phyloP scores from a whole-genome alignment of 2,113 vertebrate genomes.

The Clarias magur region DNA sequence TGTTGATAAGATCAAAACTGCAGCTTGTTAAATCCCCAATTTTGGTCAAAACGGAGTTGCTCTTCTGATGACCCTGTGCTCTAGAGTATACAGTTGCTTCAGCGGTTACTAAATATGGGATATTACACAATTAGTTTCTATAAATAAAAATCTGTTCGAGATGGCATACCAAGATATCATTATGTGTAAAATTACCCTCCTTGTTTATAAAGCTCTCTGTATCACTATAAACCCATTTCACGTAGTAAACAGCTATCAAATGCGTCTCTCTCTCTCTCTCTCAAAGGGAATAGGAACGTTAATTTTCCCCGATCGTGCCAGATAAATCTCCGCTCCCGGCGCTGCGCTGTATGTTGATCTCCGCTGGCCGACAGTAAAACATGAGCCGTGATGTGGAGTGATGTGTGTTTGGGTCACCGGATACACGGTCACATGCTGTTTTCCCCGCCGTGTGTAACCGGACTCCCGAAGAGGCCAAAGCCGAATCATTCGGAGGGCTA shows the following conservation, averaged over 20 bases:
- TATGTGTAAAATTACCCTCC: not conserved
- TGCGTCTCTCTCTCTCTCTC: not conserved
- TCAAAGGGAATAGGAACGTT: not conserved
- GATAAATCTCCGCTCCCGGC: not conserved
- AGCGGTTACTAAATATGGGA: not conserved
- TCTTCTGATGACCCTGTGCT: not conserved
- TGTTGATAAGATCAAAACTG: too few species aligned
- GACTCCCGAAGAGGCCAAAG: conserved; percentile 53
- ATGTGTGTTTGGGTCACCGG: conserved; percentile 63
- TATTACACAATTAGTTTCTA: not conserved
- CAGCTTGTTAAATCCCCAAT: too few species aligned
- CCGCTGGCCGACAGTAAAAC: conserved; percentile 40
- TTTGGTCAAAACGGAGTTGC: not conserved
- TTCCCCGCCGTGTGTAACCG: conserved; percentile 61
- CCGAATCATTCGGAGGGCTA: conserved; percentile 12
- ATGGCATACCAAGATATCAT: not conserved
- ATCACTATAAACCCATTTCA: not conserved
- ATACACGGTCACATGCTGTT: conserved; percentile 73
- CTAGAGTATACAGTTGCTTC: not conserved
- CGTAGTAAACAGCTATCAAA: not conserved
- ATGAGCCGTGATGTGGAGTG: conserved; percentile 54
- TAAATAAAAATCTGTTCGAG: not conserved
- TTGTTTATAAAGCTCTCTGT: not conserved
- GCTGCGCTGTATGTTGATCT: conserved; percentile 34
- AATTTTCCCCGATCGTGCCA: not conserved